These are phyloP conservation scores for Eilema sororculum DNA, from an alignment of 2,888 invertebrate species.

Conservation along the genomic window DNA sequence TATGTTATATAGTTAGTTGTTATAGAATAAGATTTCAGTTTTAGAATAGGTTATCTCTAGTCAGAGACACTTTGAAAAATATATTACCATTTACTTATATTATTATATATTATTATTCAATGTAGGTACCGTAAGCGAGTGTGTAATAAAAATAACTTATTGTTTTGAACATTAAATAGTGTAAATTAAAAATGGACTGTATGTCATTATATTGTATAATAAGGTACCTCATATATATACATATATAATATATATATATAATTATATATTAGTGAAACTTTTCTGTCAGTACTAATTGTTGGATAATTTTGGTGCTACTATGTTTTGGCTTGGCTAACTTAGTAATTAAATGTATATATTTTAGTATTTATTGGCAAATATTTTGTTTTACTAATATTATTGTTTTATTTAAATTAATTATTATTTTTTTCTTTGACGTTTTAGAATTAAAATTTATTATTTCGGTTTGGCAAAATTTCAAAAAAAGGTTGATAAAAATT, in stretches of 20 bases:
- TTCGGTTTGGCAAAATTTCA: conserved; percentile 48
- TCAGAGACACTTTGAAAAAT: conserved; percentile 83
- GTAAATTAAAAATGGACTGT: conserved; percentile 72
- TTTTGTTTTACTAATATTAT: conserved; percentile 67
- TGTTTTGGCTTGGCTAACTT: conserved; percentile 85
- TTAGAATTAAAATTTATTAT: conserved; percentile 40
- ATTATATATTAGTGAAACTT: conserved; percentile 71
- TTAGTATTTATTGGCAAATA: conserved; percentile 81
- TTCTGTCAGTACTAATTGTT: conserved; percentile 79
- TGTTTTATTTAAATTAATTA: conserved; percentile 55
- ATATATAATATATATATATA: conserved; percentile 17
- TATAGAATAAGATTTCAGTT: conserved; percentile 73
- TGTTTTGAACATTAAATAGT: conserved; percentile 70
- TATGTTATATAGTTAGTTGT: conserved; percentile 79
- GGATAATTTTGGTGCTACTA: conserved; percentile 83
- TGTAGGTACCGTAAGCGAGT: conserved; percentile 77
- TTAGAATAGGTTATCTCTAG: conserved; percentile 84
- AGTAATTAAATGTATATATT: conserved; percentile 79
- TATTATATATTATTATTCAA: conserved; percentile 63
- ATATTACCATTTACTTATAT: conserved; percentile 85
- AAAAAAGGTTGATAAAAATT: conserved; percentile 41
- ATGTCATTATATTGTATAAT: conserved; percentile 66
- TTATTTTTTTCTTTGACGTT: conserved; percentile 40
- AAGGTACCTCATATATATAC: conserved; percentile 52
- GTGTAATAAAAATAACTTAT: conserved; percentile 81